These are phyloP conservation scores for Brachyhypopomus gauderio DNA, from an alignment of 2,113 vertebrate genomes.

Conservation along the genomic window DNA sequence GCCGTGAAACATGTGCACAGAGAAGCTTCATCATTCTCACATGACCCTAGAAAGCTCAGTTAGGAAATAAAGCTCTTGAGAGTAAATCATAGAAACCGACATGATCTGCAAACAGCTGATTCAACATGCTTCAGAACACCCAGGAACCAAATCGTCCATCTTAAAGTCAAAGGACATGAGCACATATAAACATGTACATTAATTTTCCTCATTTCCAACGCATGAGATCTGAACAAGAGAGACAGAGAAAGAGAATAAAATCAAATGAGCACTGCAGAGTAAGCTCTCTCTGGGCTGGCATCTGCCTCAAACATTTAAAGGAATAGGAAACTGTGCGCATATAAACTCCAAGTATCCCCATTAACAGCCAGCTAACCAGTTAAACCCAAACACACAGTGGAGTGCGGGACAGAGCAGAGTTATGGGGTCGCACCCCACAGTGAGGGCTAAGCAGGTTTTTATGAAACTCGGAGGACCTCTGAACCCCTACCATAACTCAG, in stretches of 20 bases:
- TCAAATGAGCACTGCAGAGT: not conserved
- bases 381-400: conserved; percentile 70
- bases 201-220: conserved; percentile 13
- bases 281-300: conserved; percentile 56
- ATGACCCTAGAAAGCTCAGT: too few species aligned
- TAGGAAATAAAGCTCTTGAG: too few species aligned
- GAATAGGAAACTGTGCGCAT: conserved; percentile 64
- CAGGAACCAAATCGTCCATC: too few species aligned
- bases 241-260: too few species aligned
- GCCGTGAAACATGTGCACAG: not conserved
- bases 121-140: too few species aligned
- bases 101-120: too few species aligned
- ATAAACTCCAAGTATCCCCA: conserved; percentile 70
- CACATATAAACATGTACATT: conserved; percentile 15
- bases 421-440: conserved; percentile 31
- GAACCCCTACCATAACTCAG: conserved; percentile 6
- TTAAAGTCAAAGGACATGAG: not conserved
- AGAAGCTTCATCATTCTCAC: too few species aligned
- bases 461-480: conserved; percentile 47
- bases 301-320: conserved; percentile 69
- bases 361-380: conserved; percentile 68
- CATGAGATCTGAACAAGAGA: not conserved
- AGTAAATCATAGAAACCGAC: too few species aligned
- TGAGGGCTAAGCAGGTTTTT: conserved; percentile 41
- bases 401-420: conserved; percentile 41